Conservation (phyloP, 2,113 vertebrate genomes). For the Pollimyrus isidori region DNA sequence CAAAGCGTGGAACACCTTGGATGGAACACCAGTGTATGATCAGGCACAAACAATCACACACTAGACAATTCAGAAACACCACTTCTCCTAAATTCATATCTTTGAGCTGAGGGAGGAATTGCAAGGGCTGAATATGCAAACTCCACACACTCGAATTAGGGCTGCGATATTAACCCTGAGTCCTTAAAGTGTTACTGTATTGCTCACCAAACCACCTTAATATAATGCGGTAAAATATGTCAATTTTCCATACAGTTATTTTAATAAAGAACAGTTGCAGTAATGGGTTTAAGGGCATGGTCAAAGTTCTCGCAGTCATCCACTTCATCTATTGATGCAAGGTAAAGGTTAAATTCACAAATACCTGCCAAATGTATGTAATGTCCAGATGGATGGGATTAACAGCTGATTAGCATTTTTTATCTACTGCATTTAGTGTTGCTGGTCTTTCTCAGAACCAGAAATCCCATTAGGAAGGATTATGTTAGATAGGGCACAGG, state of each 20-base stretch:
- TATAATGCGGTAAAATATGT: neutral
- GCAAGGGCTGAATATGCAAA: neutral
- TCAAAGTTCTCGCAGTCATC: neutral
- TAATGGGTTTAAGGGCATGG: neutral
- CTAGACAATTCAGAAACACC: neutral
- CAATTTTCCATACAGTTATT: neutral
- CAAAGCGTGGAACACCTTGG: neutral
- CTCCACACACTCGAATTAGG: neutral
- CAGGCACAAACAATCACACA: neutral
- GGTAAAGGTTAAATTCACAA: neutral
- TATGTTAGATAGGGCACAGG: neutral
- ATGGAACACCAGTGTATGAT: neutral
- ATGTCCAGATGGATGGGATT: neutral
- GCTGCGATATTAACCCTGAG: neutral
- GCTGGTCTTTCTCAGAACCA: slow-evolving; percentile 7
- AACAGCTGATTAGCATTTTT: slow-evolving; percentile 12
- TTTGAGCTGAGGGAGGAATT: neutral
- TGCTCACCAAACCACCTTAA: neutral
- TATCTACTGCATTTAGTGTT: neutral
- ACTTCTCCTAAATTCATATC: neutral
- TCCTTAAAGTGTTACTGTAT: neutral
- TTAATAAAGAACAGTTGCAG: neutral
- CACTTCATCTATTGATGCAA: neutral
- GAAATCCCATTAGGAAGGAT: slow-evolving; percentile 22
- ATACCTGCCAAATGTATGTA: neutral